Conservation (phyloP, 2,888 invertebrate species). For the Polietes domitor region DNA sequence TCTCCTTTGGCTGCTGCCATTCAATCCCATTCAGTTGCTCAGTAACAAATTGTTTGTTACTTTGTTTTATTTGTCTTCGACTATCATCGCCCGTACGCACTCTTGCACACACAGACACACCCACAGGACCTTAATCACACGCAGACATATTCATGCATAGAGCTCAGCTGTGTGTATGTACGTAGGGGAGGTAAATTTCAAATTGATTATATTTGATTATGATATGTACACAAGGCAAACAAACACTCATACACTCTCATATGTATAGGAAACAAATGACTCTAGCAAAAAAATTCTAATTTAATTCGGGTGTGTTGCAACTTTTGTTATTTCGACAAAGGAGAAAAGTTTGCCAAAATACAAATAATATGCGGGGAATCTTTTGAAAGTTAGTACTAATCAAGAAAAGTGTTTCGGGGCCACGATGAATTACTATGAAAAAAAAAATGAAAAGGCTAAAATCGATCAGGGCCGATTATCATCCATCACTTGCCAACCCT, state of each 20-base stretch:
- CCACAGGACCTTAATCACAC: neutral
- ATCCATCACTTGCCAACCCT: no score
- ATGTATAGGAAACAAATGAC: neutral
- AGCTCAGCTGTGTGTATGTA: no score
- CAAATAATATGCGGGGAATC: neutral
- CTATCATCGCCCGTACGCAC: neutral
- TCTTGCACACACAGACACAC: neutral
- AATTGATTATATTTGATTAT: conserved; percentile 53
- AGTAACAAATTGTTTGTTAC: conserved; percentile 26
- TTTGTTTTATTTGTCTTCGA: conserved; percentile 42
- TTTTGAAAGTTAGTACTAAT: neutral
- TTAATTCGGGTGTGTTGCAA: neutral
- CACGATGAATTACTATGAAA: no score
- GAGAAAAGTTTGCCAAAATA: neutral
- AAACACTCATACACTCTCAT: neutral
- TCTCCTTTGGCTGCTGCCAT: neutral
- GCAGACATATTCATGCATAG: neutral
- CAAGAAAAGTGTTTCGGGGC: neutral
- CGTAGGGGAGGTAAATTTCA: conserved; percentile 17
- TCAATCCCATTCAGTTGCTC: neutral
- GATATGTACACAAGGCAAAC: conserved; percentile 19
- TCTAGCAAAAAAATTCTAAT: neutral
- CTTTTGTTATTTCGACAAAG: neutral
- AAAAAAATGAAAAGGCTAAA: no score
- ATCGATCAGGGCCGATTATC: no score